Conservation (phyloP, 2,113 vertebrate genomes). For the Boleophthalmus pectinirostris region DNA sequence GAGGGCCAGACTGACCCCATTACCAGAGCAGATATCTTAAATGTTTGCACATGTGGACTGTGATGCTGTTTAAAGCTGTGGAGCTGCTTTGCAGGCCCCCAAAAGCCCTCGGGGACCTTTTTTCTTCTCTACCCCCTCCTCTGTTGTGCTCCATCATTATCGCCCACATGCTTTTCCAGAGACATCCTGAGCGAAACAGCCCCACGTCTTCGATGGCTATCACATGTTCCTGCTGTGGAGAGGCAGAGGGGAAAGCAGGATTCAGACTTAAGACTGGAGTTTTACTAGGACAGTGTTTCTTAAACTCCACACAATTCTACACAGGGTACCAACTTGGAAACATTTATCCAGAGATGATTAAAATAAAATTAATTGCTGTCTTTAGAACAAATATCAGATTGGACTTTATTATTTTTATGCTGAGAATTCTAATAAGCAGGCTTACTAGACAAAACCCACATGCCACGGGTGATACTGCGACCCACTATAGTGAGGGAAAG, state of each 20-base stretch:
- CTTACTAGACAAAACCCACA: background rate
- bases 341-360: background rate
- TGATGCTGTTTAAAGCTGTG: constrained; percentile 70
- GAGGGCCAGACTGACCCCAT: constrained; percentile 71
- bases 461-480: background rate
- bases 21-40: constrained; percentile 73
- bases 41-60: constrained; percentile 78
- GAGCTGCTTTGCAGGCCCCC: constrained; percentile 68
- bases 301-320: background rate
- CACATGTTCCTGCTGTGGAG: constrained; percentile 68
- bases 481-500: background rate
- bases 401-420: background rate
- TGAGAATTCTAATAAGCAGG: background rate
- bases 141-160: constrained; percentile 69
- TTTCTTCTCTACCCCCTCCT: constrained; percentile 33
- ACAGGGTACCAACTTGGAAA: background rate
- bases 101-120: constrained; percentile 61
- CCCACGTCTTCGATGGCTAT: constrained; percentile 69
- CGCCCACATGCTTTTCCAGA: constrained; percentile 76
- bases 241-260: constrained; percentile 49
- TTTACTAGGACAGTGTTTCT: constrained; percentile 2
- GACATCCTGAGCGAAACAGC: constrained; percentile 71
- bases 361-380: background rate
- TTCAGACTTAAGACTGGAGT: constrained; percentile 16
- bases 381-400: background rate